These are phyloP conservation scores for Pangasius mekongensis DNA, from an alignment of 2,797 vertebrate species.

Conservation along the genomic window DNA sequence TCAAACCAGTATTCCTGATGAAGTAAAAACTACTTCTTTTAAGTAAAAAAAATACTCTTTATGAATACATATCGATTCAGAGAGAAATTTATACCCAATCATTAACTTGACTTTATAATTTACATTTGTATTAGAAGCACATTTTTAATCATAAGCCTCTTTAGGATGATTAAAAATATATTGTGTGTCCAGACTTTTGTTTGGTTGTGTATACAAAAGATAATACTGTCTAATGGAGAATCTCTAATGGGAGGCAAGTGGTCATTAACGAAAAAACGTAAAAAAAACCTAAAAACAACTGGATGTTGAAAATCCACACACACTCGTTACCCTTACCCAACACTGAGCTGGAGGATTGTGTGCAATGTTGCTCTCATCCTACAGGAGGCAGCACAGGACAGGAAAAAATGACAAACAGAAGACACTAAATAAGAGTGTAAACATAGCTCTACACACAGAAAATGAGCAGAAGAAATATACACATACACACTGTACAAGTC, in stretches of 20 bases:
- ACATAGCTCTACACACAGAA: not conserved
- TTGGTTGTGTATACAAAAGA: not conserved
- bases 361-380: conserved; percentile 63
- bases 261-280: not conserved
- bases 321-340: conserved; percentile 71
- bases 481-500: conserved; percentile 8
- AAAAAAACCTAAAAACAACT: not conserved
- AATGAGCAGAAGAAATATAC: not conserved
- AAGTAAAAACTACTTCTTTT: not conserved
- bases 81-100: not conserved
- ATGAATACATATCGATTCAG: not conserved
- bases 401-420: conserved; percentile 2
- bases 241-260: not conserved
- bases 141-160: not conserved
- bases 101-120: not conserved
- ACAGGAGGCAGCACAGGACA: conserved; percentile 43
- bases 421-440: not conserved
- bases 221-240: not conserved
- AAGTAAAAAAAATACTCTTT: no score
- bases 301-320: not conserved
- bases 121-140: not conserved
- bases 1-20: not conserved
- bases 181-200: not conserved
- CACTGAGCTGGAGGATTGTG: conserved; percentile 55
- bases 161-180: not conserved